These are phyloP conservation scores for Bruchidius siliquastri DNA, from an alignment of 2,888 invertebrate species.

Conservation along the genomic window DNA sequence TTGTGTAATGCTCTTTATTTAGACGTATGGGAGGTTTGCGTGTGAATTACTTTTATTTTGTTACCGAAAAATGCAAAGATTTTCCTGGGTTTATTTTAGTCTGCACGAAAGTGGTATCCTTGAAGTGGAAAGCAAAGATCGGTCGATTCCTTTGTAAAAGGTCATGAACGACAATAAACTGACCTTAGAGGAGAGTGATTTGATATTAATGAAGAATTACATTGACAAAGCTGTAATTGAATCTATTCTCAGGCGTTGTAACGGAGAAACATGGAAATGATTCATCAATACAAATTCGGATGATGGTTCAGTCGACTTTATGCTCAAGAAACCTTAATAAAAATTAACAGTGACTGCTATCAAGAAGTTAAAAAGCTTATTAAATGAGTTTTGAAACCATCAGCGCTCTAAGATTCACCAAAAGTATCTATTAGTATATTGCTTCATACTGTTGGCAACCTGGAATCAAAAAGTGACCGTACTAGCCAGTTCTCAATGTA, in stretches of 20 bases:
- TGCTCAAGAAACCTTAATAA: too few species aligned
- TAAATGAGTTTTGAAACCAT: too few species aligned
- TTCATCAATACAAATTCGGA: too few species aligned
- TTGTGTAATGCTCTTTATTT: neutral
- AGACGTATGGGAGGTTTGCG: neutral
- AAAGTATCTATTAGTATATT: too few species aligned
- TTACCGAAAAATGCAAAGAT: neutral
- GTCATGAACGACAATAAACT: neutral
- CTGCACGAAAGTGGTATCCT: neutral
- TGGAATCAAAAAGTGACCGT: too few species aligned
- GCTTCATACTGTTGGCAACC: too few species aligned
- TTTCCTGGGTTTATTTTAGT: neutral
- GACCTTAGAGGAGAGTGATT: neutral
- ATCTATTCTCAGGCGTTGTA: neutral
- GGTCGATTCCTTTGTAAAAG: neutral
- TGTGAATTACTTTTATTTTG: neutral
- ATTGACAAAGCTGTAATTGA: neutral
- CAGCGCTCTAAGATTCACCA: too few species aligned
- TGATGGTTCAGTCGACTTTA: too few species aligned
- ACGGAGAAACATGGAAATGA: too few species aligned
- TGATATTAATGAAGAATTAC: neutral
- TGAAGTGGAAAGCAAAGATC: neutral
- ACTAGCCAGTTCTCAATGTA: too few species aligned
- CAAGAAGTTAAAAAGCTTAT: too few species aligned
- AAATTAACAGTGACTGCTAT: too few species aligned